Conservation (phyloP, 2,797 vertebrate species). For the Sebastes cheni region DNA sequence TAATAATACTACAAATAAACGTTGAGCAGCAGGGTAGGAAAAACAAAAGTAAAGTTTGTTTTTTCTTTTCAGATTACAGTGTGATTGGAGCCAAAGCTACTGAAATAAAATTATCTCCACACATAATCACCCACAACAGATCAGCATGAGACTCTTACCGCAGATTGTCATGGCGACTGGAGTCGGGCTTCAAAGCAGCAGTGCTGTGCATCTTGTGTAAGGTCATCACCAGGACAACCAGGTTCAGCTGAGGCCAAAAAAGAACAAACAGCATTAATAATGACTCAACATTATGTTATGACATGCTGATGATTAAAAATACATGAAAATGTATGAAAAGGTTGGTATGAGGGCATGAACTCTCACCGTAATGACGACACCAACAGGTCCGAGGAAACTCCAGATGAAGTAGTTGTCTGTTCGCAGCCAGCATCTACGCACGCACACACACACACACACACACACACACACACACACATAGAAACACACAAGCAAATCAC, state of each 20-base stretch:
- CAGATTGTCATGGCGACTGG: slow-evolving; percentile 93
- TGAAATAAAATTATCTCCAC: background rate
- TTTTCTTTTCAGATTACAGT: background rate
- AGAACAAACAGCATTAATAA: background rate
- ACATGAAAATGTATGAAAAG: background rate
- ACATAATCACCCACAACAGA: background rate
- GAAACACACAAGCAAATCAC: slow-evolving; percentile 7
- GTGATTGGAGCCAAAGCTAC: background rate
- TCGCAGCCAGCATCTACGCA: slow-evolving; percentile 89
- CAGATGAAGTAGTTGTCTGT: slow-evolving; percentile 95
- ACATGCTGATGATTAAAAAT: background rate
- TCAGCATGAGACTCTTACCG: slow-evolving; percentile 78
- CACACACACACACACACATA: background rate
- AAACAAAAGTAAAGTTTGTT: background rate
- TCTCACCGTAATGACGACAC: slow-evolving; percentile 89
- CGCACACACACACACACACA: background rate
- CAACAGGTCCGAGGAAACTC: slow-evolving; percentile 93
- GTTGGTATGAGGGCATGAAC: no score
- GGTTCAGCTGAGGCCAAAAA: slow-evolving; percentile 83
- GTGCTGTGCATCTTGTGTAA: slow-evolving; percentile 93
- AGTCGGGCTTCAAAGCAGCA: slow-evolving; percentile 91
- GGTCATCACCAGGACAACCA: slow-evolving; percentile 91
- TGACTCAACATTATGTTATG: background rate
- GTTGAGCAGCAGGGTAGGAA: background rate
- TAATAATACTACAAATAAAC: background rate